Conservation (phyloP, 92 coral and sea anemone genomes). For the Zoanthus sociatus region DNA sequence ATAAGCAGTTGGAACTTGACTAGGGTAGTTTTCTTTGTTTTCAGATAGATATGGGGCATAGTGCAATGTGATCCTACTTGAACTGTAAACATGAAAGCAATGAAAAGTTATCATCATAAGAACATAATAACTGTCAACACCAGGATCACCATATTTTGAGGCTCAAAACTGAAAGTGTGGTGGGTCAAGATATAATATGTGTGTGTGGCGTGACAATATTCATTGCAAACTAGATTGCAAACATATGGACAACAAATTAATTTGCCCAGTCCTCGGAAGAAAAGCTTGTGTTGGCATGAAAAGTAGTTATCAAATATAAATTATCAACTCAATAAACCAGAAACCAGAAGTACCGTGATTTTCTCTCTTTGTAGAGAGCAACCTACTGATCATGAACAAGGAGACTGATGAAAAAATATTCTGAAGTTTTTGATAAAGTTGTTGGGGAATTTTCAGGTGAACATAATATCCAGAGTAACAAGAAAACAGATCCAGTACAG, state of each 20-base stretch:
- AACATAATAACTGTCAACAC: background rate
- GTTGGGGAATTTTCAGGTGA: constrained; percentile 37
- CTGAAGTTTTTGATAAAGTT: constrained; percentile 37
- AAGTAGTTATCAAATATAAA: background rate
- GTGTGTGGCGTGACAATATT: background rate
- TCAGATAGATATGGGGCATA: constrained; percentile 25
- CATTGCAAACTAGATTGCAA: background rate
- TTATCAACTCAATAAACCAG: background rate
- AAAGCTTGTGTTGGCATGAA: background rate
- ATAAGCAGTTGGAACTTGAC: constrained; percentile 41
- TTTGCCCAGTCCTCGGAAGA: background rate
- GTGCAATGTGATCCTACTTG: constrained; percentile 39
- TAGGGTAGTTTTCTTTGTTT: constrained; percentile 36
- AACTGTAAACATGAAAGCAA: constrained; percentile 34
- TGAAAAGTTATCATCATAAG: background rate
- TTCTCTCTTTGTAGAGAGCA: background rate
- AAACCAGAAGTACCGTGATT: background rate
- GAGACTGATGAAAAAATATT: constrained; percentile 8
- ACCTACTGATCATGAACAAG: background rate
- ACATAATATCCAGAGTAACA: background rate
- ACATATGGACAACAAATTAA: no score
- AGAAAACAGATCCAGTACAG: constrained; percentile 9
- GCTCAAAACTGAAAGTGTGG: background rate
- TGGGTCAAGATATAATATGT: background rate
- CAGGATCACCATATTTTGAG: background rate